Evolutionary conservation across 2,797 vertebrate genomes (phyloP).

Genomic region (Onychomys leucogaster): DNA sequence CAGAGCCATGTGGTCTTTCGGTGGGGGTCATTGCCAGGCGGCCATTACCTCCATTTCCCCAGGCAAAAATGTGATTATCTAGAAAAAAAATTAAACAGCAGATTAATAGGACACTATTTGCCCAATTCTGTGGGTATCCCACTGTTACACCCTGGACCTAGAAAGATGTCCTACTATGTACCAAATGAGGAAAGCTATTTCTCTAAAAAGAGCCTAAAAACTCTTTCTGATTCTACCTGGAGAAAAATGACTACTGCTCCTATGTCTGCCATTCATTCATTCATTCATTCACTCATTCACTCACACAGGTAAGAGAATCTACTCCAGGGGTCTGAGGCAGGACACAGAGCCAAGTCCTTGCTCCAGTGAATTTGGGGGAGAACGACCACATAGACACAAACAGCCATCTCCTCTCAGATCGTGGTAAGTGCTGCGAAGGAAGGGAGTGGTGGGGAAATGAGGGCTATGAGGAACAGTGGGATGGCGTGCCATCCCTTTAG

Average conservation of each 20-base stretch:
- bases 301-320: background rate
- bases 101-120: constrained; percentile 39
- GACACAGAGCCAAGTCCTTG: constrained; percentile 29
- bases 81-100: constrained; percentile 77
- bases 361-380: background rate
- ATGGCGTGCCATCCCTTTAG: background rate
- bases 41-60: constrained; percentile 99
- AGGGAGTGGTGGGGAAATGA: constrained; percentile 1
- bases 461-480: background rate
- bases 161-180: background rate
- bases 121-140: background rate
- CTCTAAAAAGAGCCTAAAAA: constrained; percentile 14
- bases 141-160: background rate
- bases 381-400: background rate
- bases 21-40: constrained; percentile 96
- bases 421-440: background rate
- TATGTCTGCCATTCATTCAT: background rate
- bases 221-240: background rate
- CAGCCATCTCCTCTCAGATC: background rate
- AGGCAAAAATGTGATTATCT: constrained; percentile 99
- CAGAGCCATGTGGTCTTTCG: constrained; percentile 95
- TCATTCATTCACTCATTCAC: background rate
- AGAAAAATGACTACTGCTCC: constrained; percentile 18
- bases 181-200: constrained; percentile 12
- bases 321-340: background rate